Base-by-base conservation (phyloP, 2,888 invertebrate species). In the Agonopterix subpropinquella region DNA sequence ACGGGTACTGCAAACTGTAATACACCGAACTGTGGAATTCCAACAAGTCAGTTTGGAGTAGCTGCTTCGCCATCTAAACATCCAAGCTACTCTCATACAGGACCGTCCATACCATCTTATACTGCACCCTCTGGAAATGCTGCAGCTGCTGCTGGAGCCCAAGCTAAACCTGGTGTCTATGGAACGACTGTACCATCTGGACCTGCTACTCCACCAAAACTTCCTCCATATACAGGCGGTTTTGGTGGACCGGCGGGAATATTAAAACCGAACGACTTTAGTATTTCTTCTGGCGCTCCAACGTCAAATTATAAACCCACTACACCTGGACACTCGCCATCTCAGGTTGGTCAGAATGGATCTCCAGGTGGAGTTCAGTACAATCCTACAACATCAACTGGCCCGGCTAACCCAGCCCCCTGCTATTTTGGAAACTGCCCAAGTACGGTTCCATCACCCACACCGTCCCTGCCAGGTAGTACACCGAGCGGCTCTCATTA, bases 201-300 rank as follows among this genome's bases (percentile, higher is more conserved):
- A 15, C 13, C 36, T 28, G 11, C 51, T n/a, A 41, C 41, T 28
- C 28, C 36, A 18, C 51, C 52, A 52, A 53, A 55, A 42, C 47
- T 44, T 43, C 60, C 63, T 41, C 41, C 49, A n/a, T 69, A 69
- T 46, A 57, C 60, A 41, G 67, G 67, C 15, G 61, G 65, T 11
- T 67, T 69, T 50, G 64, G 63, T 11, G 68, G 64, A 13, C 55
- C 61, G n/a, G 36, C 60, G 36, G 65, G 64, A 39, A 48, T 62
- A 39, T 52, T 48, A 51, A 61, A 54, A 46, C 55, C 54, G n/a
- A 52, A 52, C 15, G 49, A 47, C 1, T 47, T 45, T n/a, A 50
- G 11, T 42, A 18, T 41, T 48, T 50, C 47, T 8, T 36, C 39
- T 37, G 48, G 44, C n/a, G 2, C 18, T 36, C 47, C 42, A 4